These are phyloP conservation scores for Panorpa germanica DNA, from an alignment of 2,888 invertebrate species.

Conservation along the genomic window DNA sequence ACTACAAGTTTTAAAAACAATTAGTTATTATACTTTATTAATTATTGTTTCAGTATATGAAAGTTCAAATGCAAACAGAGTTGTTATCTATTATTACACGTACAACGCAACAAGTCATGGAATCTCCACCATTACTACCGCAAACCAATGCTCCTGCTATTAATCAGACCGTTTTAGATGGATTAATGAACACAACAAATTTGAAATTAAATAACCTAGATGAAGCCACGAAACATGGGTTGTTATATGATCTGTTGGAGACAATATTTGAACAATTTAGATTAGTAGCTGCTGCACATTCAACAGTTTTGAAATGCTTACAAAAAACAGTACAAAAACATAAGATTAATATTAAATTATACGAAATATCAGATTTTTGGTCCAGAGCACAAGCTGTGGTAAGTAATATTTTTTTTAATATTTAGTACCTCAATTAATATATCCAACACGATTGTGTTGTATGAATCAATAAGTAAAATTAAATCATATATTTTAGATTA, in stretches of 20 bases:
- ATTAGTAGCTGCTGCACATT: slow-evolving; percentile 59
- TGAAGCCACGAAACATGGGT: slow-evolving; percentile 18
- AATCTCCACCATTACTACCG: slow-evolving; percentile 28
- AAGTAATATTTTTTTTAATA: too few relatives aligned
- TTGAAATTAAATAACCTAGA: slow-evolving; percentile 5
- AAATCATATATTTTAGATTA: too few relatives aligned
- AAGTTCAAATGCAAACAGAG: slow-evolving; percentile 67
- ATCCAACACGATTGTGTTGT: too few relatives aligned
- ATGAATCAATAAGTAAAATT: too few relatives aligned
- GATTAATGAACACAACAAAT: slow-evolving; percentile 11
- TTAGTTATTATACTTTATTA: slow-evolving; percentile 5
- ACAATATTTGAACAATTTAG: slow-evolving; percentile 69
- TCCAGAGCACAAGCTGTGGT: slow-evolving; percentile 77
- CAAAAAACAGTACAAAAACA: slow-evolving; percentile 39
- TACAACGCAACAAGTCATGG: slow-evolving; percentile 58
- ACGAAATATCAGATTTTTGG: slow-evolving; percentile 71
- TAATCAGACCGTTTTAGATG: slow-evolving; percentile 16
- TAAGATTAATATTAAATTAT: slow-evolving; percentile 32
- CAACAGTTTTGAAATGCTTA: slow-evolving; percentile 42
- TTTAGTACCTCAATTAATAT: too few relatives aligned
- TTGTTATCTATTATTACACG: slow-evolving; percentile 58
- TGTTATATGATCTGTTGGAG: slow-evolving; percentile 42
- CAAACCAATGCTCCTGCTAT: slow-evolving; percentile 17
- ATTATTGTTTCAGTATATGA: slow-evolving; percentile 39
- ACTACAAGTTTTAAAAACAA: not conserved